phyloP scores from a whole-genome alignment of 2,113 vertebrate genomes.

The Psilopogon haemacephalus region DNA sequence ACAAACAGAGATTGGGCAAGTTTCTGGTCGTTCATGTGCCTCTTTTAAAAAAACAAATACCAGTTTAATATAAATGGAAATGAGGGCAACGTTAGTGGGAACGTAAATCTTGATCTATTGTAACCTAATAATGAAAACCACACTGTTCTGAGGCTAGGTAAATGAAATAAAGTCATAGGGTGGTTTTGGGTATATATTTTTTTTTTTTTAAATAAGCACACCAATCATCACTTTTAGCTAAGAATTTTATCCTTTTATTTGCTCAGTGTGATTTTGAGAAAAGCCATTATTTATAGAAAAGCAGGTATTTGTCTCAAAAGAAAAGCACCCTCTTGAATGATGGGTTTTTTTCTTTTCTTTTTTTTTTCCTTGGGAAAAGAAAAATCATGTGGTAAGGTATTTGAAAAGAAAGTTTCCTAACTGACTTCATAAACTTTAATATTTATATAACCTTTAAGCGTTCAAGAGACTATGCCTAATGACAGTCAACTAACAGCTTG shows the following conservation, averaged over 20 bases:
- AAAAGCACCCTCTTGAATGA: not conserved
- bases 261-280: not conserved
- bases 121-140: constrained; percentile 79
- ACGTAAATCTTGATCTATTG: constrained; percentile 82
- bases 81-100: constrained; percentile 74
- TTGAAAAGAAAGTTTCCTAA: constrained; percentile 27
- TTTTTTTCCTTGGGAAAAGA: not conserved
- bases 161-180: constrained; percentile 67
- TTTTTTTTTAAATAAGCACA: constrained; percentile 30
- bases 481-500: constrained; percentile 57
- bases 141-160: constrained; percentile 66
- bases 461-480: constrained; percentile 45
- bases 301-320: not conserved
- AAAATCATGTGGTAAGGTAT: constrained; percentile 31
- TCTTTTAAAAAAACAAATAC: constrained; percentile 82
- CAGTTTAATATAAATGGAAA: constrained; percentile 88
- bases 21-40: constrained; percentile 75
- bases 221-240: constrained; percentile 48
- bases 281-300: constrained; percentile 13
- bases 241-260: constrained; percentile 55
- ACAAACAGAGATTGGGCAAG: constrained; percentile 81
- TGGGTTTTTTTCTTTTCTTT: no score
- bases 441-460: constrained; percentile 70
- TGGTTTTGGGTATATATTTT: not conserved
- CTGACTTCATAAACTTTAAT: constrained; percentile 55